These are phyloP conservation scores for Typhlichthys subterraneus DNA, from an alignment of 2,797 vertebrate species.

Conservation along the genomic window DNA sequence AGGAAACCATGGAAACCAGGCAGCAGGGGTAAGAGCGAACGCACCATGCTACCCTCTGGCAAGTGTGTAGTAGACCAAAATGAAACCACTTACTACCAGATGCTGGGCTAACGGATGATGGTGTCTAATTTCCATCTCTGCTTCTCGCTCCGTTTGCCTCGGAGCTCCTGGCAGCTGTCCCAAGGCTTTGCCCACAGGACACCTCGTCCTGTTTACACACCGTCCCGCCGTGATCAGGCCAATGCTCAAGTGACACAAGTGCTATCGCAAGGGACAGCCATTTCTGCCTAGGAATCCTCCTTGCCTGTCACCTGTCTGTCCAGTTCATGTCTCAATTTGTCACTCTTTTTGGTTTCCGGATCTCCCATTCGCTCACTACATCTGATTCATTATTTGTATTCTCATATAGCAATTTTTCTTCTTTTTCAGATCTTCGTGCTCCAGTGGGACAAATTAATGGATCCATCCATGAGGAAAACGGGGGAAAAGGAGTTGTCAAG, in stretches of 20 bases:
- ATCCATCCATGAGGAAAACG: too few species aligned
- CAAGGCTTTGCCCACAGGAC: constrained; percentile 38
- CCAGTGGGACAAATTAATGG: too few species aligned
- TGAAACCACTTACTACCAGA: background rate
- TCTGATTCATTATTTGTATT: constrained; percentile 7
- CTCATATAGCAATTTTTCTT: background rate
- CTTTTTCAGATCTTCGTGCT: background rate
- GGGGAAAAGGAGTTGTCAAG: background rate
- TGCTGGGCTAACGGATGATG: background rate
- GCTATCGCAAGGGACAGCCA: constrained; percentile 43
- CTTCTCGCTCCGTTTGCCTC: constrained; percentile 13
- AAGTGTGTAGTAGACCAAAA: background rate
- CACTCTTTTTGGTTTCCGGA: constrained; percentile 30
- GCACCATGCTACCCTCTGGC: too few species aligned
- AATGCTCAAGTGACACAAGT: constrained; percentile 49
- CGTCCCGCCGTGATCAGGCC: constrained; percentile 37
- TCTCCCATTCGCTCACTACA: background rate
- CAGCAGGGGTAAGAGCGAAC: too few species aligned
- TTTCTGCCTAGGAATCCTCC: constrained; percentile 56
- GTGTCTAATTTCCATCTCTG: background rate
- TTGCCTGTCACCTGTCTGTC: constrained; percentile 47
- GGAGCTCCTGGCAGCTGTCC: constrained; percentile 25
- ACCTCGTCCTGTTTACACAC: constrained; percentile 35
- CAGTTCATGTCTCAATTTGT: constrained; percentile 52
- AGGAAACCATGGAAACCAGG: too few species aligned